phyloP scores from a whole-genome alignment of 2,797 vertebrate species.

The Phrynocephalus vlangalii region DNA sequence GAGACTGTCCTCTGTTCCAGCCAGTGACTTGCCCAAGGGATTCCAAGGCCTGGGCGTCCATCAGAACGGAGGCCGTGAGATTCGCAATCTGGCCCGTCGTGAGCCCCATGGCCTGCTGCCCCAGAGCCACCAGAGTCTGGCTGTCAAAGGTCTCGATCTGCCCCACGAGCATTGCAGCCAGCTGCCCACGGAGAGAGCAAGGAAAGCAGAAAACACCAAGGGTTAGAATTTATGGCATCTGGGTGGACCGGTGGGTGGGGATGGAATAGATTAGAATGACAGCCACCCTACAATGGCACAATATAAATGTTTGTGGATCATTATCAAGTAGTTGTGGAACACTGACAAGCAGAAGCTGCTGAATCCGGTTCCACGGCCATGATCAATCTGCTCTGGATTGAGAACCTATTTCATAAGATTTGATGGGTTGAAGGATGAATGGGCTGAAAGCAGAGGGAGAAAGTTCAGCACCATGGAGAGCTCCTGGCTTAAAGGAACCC shows the following conservation, averaged over 20 bases:
- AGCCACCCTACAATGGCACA: background rate
- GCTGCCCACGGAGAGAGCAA: background rate
- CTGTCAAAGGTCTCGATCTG: conserved; percentile 2
- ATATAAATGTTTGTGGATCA: background rate
- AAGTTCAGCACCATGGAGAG: background rate
- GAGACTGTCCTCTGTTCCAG: conserved; percentile 36
- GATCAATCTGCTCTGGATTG: too few relatives aligned
- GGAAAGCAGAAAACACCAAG: background rate
- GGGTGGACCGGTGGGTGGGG: too few relatives aligned
- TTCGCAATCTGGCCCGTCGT: background rate
- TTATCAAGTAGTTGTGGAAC: too few relatives aligned
- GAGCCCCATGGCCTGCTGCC: conserved; percentile 34
- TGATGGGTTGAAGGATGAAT: background rate
- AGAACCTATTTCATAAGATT: too few relatives aligned
- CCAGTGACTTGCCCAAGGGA: conserved; percentile 25
- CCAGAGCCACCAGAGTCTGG: conserved; percentile 19
- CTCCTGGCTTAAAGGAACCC: background rate
- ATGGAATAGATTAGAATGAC: background rate
- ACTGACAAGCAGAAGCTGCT: too few relatives aligned
- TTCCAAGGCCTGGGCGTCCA: background rate
- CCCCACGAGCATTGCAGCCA: conserved; percentile 13
- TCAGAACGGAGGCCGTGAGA: background rate
- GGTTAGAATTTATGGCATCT: background rate
- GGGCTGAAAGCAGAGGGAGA: background rate
- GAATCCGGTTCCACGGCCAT: background rate